Base-by-base conservation (phyloP, 2,113 vertebrate genomes). In the Arvicanthis niloticus region DNA sequence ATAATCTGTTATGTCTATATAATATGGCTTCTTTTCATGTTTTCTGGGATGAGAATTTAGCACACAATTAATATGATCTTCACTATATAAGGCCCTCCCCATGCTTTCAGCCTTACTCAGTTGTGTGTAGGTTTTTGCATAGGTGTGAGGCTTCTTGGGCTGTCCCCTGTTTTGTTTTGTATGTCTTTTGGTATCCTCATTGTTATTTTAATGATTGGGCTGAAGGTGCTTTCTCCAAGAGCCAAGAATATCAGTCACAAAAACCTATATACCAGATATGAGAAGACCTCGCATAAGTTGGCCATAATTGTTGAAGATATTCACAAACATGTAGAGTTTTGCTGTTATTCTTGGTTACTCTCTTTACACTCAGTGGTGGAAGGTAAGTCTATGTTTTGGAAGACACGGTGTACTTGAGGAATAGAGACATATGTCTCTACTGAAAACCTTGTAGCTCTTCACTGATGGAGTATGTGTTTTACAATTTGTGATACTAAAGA, bases 81-180 rank as follows among this genome's bases (percentile, higher is more conserved):
- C 10, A 16, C 31, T 80, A 37, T 16, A 48, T 21, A 80, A 7
- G 77, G 29, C 17, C 31, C 8, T 17, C 8, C 1, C 0, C 13
- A 6, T 4, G 5, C 21, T n/a, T 56, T 81, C 34, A 29, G 0
- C n/a, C 62, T 84, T 42, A 60, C 1, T 29, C 12, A 60, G 22
- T 60, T 82, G 12, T 6, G 37, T 82, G 21, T 7, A 15, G 53
- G 3, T 53, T 12, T 51, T 40, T n/a, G 10, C 24, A 29, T 42
- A 60, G 1, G 22, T 42, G 16, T 60, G 7, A 60, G 3, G 1
- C 22, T 26, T 29, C n/a, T 0, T 60, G n/a, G 56, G 3, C 5
- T 24, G 8, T 58, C 34, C 2, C 37, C 53, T 58, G 37, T 24
- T 53, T 21, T 40, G 6, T 16, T 13, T 60, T 24, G 24, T 24